Percentiles rank a stretch among this genome's conserved stretches.
Evolutionary conservation across 1,140 invertebrate species (phyloP).

Genomic region (Drosophila ambigua): DNA sequence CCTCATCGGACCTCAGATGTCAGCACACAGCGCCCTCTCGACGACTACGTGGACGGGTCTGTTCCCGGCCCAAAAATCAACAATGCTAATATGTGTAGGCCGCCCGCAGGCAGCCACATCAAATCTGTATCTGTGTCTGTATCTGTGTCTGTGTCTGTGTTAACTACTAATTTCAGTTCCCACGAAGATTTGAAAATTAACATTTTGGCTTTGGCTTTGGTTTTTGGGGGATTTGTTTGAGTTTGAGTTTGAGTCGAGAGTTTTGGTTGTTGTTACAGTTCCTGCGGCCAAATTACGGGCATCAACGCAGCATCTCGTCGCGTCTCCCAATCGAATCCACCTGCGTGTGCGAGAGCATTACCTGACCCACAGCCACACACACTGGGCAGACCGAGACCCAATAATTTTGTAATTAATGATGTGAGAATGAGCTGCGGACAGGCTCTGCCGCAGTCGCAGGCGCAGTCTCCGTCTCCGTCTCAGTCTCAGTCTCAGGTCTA

Average conservation of each 20-base stretch:
- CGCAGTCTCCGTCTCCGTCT: conserved; percentile 8
- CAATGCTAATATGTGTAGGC: conserved; percentile 76
- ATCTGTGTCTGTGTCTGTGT: conserved; percentile 48
- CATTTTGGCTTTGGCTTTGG: conserved; percentile 62
- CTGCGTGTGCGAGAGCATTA: conserved; percentile 43
- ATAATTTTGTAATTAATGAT: conserved; percentile 82
- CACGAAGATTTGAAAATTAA: conserved; percentile 81
- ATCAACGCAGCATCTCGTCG: neutral
- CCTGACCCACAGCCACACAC: conserved; percentile 11
- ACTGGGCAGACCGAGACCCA: conserved; percentile 37
- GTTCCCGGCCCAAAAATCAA: conserved; percentile 55
- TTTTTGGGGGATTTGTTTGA: conserved; percentile 8
- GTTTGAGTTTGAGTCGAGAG: conserved; percentile 10
- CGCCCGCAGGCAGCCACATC: conserved; percentile 72
- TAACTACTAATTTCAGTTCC: conserved; percentile 78
- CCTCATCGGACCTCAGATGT: neutral
- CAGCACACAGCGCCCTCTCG: too few species aligned
- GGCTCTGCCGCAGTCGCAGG: conserved; percentile 26
- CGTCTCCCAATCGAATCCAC: conserved; percentile 41
- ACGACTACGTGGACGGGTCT: neutral
- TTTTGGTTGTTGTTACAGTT: conserved; percentile 71
- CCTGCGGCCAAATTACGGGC: conserved; percentile 62
- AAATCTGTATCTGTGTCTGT: conserved; percentile 9
- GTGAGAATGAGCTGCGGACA: conserved; percentile 77
- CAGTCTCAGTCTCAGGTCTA: neutral